phyloP scores from a whole-genome alignment of 2,797 vertebrate species.

The Triplophysa yarkandensis region DNA sequence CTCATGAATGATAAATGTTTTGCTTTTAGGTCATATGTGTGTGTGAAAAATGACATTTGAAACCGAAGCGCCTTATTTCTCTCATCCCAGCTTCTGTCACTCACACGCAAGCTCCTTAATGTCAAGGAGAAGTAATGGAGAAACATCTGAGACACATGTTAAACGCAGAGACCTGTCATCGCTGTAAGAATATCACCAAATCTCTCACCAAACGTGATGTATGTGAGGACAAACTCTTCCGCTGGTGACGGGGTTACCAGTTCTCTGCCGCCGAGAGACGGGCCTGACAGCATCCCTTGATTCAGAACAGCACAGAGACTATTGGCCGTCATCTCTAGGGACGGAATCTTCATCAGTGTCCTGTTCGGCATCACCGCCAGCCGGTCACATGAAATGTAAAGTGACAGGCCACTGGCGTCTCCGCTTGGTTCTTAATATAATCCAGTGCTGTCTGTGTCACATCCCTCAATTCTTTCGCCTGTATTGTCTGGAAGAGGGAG shows the following conservation, averaged over 20 bases:
- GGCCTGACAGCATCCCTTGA: conserved; percentile 49
- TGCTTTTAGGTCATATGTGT: too few species aligned
- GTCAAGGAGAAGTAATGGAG: too few species aligned
- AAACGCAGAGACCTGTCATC: too few species aligned
- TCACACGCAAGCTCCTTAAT: too few species aligned
- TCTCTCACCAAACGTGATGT: background rate
- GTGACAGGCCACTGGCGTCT: conserved; percentile 59
- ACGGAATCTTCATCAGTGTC: conserved; percentile 48
- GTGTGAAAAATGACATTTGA: too few species aligned
- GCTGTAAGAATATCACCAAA: background rate
- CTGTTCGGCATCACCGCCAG: conserved; percentile 33
- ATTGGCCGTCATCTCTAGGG: conserved; percentile 49
- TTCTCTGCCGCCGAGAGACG: conserved; percentile 13
- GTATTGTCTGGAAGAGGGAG: conserved; percentile 52
- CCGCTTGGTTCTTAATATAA: conserved; percentile 59
- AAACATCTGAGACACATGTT: background rate
- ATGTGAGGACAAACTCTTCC: background rate
- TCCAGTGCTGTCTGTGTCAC: conserved; percentile 57
- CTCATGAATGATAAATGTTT: too few species aligned
- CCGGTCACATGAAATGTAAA: conserved; percentile 58
- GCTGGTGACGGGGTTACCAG: conserved; percentile 22
- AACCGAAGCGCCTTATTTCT: too few species aligned
- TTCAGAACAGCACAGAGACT: conserved; percentile 53
- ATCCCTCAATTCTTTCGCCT: conserved; percentile 49
- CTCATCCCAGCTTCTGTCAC: too few species aligned